Evolutionary conservation across 2,797 vertebrate species (phyloP).

Genomic region (Coregonus suidteri): DNA sequence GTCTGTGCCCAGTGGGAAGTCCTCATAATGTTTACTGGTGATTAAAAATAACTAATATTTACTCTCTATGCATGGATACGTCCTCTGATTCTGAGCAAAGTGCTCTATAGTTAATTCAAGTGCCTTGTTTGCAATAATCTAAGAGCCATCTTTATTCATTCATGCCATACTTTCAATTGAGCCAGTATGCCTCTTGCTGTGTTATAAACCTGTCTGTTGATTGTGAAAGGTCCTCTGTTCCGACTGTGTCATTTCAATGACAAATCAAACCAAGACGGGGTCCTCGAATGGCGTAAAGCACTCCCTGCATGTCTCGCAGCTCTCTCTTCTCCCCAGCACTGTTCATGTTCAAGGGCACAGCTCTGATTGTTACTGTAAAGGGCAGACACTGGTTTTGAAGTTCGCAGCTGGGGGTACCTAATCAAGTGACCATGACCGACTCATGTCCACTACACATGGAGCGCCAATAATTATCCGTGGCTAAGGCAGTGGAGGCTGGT

Average conservation of each 20-base stretch:
- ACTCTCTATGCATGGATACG: neutral
- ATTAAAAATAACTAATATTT: no score
- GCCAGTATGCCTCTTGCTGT: no score
- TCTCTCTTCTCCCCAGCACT: neutral
- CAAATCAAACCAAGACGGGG: neutral
- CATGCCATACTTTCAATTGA: neutral
- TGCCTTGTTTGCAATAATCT: neutral
- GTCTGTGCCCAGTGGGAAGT: no score
- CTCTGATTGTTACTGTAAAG: neutral
- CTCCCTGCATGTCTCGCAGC: neutral
- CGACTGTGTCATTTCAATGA: neutral
- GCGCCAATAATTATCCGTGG: no score
- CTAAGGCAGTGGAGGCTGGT: no score
- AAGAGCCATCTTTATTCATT: neutral
- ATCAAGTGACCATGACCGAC: no score
- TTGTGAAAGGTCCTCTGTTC: neutral
- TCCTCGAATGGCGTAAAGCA: slow-evolving; percentile 14
- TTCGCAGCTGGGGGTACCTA: no score
- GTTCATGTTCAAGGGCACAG: slow-evolving; percentile 32
- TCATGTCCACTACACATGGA: no score
- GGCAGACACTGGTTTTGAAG: no score
- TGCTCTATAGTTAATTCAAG: neutral
- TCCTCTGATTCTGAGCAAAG: no score
- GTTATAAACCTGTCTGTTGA: no score
- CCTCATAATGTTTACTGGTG: no score